These are phyloP conservation scores for Bombus balteatus DNA, from an alignment of 1,140 invertebrate genomes.

Conservation along the genomic window DNA sequence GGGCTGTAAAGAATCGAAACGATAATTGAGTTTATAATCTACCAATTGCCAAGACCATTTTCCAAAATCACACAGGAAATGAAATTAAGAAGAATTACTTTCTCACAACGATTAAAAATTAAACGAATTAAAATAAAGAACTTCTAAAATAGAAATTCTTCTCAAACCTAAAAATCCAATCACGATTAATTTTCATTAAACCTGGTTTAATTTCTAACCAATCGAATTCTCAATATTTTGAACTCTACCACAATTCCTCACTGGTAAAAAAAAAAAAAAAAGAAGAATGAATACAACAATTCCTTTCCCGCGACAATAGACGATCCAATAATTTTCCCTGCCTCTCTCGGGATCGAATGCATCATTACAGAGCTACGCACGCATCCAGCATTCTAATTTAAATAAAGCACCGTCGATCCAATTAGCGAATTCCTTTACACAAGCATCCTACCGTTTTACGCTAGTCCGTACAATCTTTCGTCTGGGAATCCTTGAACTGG, in stretches of 20 bases:
- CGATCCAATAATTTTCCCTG: neutral
- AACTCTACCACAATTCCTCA: neutral
- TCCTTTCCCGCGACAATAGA: neutral
- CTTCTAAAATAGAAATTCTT: too few species aligned
- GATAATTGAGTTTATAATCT: too few species aligned
- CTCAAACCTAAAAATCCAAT: too few species aligned
- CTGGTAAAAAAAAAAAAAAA: neutral
- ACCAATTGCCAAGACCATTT: too few species aligned
- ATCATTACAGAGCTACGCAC: constrained; percentile 1
- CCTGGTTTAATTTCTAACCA: neutral
- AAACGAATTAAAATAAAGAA: too few species aligned
- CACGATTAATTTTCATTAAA: too few species aligned
- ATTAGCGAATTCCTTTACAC: constrained; percentile 31
- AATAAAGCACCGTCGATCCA: constrained; percentile 22
- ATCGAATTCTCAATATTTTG: neutral
- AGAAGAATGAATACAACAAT: neutral
- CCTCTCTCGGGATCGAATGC: neutral
- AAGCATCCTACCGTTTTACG: neutral
- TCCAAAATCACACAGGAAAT: too few species aligned
- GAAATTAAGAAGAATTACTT: too few species aligned
- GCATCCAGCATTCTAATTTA: constrained; percentile 19
- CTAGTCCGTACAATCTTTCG: too few species aligned
- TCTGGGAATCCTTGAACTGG: neutral
- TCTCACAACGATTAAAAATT: too few species aligned
- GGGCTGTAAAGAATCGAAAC: neutral